Conservation (phyloP, 1,140 invertebrate species). For the Melitaea cinxia region DNA sequence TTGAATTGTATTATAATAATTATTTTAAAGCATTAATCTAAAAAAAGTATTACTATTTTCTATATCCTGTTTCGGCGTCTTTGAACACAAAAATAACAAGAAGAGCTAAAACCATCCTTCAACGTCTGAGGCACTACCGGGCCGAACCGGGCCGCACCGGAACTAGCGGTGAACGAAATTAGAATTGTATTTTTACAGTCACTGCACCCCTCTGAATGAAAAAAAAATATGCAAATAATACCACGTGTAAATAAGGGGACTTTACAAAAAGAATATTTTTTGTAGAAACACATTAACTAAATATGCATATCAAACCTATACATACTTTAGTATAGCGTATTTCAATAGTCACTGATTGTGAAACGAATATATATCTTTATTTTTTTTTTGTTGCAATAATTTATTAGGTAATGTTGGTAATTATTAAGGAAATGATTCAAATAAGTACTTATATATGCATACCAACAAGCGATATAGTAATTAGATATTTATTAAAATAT, state of each 20-base stretch:
- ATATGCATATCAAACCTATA: no score
- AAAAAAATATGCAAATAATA: conserved; percentile 80
- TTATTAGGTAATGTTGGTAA: no score
- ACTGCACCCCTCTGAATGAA: conserved; percentile 60
- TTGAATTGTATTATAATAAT: no score
- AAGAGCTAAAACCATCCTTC: conserved; percentile 61
- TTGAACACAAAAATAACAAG: conserved; percentile 61
- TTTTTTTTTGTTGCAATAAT: no score
- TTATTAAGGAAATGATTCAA: no score
- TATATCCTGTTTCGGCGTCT: conserved; percentile 45
- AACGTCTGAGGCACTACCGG: conserved; percentile 56
- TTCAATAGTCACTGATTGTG: no score
- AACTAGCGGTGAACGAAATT: conserved; percentile 69
- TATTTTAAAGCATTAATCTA: neutral
- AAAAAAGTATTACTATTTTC: conserved; percentile 24
- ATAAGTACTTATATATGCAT: no score
- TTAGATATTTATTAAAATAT: no score
- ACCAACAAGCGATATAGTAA: no score
- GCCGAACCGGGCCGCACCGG: conserved; percentile 38
- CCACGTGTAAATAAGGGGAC: conserved; percentile 66
- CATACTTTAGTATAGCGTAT: neutral
- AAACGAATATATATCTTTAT: no score
- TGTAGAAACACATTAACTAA: neutral
- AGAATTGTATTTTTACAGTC: conserved; percentile 78
- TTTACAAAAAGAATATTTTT: neutral